Percentiles rank a stretch among this genome's conserved stretches.
Evolutionary conservation across 2,113 vertebrate species (phyloP).

Genomic region (Butastur rufipennis): DNA sequence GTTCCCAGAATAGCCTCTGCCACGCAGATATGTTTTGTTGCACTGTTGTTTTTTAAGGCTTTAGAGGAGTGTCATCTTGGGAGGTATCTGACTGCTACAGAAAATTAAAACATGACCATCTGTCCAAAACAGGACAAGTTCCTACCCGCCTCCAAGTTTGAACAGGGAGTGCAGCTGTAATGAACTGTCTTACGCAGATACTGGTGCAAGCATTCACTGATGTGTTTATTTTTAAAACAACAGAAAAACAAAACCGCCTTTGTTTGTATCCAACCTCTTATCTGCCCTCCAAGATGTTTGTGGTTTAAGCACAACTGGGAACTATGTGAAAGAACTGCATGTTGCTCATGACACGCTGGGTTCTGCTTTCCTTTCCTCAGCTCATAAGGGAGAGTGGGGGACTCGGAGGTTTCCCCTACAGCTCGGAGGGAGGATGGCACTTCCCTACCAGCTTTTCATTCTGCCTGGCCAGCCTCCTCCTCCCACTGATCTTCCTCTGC

Average conservation of each 20-base stretch:
- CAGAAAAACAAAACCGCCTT: not conserved
- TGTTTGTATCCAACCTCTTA: not conserved
- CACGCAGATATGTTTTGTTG: not conserved
- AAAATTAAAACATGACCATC: not conserved
- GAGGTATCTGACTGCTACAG: not conserved
- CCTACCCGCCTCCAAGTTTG: not conserved
- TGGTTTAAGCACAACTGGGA: not conserved
- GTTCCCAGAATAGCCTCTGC: conserved; percentile 14
- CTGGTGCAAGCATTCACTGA: not conserved
- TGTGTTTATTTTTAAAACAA: not conserved
- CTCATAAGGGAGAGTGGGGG: accelerated
- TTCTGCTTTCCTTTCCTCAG: not conserved
- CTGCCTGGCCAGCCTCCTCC: not conserved
- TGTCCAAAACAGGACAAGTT: not conserved
- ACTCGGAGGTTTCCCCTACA: not conserved
- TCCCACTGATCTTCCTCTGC: not conserved
- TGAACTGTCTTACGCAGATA: accelerated
- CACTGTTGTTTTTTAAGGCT: not conserved
- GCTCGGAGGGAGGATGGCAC: not conserved
- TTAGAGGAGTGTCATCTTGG: not conserved
- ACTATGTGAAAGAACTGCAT: not conserved
- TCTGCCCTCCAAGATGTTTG: not conserved
- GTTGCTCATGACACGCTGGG: accelerated
- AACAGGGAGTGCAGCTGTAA: not conserved
- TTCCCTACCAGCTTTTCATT: not conserved